phyloP scores from a whole-genome alignment of 2,113 vertebrate genomes.

The Crotalus horridus region DNA sequence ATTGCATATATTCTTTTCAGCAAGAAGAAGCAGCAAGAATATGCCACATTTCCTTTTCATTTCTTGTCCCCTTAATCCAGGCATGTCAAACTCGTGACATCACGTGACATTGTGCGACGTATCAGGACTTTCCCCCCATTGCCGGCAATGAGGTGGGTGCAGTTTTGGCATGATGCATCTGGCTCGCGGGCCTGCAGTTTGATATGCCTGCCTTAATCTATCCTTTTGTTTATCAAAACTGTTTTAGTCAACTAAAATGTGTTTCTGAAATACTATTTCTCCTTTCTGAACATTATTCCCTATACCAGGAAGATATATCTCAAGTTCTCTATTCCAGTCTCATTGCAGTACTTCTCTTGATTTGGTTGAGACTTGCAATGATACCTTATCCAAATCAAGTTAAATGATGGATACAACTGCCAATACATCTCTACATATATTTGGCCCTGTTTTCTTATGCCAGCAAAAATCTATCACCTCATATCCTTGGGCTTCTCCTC shows the following conservation, averaged over 20 bases:
- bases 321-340: not conserved
- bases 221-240: not conserved
- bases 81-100: too few relatives aligned
- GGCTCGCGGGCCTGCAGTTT: too few relatives aligned
- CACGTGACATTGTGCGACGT: too few relatives aligned
- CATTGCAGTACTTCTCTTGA: not conserved
- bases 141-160: too few relatives aligned
- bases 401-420: not conserved
- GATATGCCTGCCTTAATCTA: not conserved
- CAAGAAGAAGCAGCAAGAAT: not conserved
- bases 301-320: not conserved
- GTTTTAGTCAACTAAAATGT: not conserved
- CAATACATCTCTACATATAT: not conserved
- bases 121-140: too few relatives aligned
- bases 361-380: not conserved
- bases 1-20: not conserved
- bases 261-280: not conserved
- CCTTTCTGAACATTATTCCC: not conserved
- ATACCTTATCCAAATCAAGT: not conserved
- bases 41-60: not conserved
- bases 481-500: not conserved
- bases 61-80: not conserved
- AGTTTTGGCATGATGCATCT: too few relatives aligned
- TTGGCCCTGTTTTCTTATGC: not conserved
- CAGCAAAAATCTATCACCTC: not conserved